Conservation (phyloP, 2,888 invertebrate species). For the Apamea monoglypha region DNA sequence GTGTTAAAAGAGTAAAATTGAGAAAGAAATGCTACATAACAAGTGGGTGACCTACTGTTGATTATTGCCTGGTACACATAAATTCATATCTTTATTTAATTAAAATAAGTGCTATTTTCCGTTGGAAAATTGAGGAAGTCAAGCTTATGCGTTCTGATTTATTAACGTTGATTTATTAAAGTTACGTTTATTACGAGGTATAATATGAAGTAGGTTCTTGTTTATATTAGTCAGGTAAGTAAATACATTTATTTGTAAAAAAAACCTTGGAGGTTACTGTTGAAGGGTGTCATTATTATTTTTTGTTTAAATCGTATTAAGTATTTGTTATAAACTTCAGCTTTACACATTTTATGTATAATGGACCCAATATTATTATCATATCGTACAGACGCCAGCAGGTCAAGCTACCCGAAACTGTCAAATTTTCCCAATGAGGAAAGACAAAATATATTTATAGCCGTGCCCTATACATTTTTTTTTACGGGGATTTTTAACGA, state of each 20-base stretch:
- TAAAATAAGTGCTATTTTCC: slow-evolving; percentile 38
- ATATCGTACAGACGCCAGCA: no score
- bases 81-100: slow-evolving; percentile 7
- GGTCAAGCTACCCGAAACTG: no score
- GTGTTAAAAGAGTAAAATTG: not conserved
- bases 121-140: slow-evolving; percentile 32
- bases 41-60: slow-evolving; percentile 22
- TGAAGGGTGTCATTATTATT: not conserved
- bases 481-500: not conserved
- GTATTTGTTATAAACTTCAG: not conserved
- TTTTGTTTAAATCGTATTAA: not conserved
- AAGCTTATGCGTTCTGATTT: not conserved
- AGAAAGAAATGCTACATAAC: not conserved
- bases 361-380: not conserved
- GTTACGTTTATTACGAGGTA: not conserved
- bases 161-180: not conserved
- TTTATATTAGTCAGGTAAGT: not conserved
- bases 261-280: slow-evolving; percentile 1
- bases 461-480: not conserved
- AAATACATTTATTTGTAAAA: not conserved
- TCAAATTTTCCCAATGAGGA: no score
- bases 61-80: not conserved
- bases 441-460: not conserved
- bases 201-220: not conserved
- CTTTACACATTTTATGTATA: not conserved